phyloP scores from a whole-genome alignment of 2,888 invertebrate species.

The Philhelius pedissequus region DNA sequence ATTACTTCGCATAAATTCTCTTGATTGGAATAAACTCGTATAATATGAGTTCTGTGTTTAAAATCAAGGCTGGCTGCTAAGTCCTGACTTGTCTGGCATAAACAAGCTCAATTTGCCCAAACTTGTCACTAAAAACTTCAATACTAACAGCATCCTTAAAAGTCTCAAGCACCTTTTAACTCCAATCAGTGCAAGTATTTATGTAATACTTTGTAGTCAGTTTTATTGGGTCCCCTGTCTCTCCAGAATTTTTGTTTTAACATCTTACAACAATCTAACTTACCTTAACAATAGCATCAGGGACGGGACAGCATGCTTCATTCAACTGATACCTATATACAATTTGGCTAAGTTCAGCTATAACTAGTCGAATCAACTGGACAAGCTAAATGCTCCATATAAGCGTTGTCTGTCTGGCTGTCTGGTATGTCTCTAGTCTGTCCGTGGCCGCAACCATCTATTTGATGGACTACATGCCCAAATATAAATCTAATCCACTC shows the following conservation, averaged over 20 bases:
- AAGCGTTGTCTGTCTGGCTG: conserved; percentile 40
- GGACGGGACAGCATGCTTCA: background rate
- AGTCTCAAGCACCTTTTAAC: conserved; percentile 12
- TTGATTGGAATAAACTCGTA: no score
- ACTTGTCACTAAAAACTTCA: background rate
- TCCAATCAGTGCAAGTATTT: conserved; percentile 34
- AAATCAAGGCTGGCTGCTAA: no score
- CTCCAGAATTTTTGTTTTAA: conserved; percentile 10
- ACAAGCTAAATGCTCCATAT: conserved; percentile 51
- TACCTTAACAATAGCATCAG: conserved; percentile 23
- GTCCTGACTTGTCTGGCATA: no score
- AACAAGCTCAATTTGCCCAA: conserved; percentile 19
- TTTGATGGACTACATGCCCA: conserved; percentile 67
- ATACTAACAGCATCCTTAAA: background rate
- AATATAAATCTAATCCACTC: conserved; percentile 65
- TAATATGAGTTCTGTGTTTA: no score
- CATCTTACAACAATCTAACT: conserved; percentile 14
- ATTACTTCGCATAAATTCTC: no score
- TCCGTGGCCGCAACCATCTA: conserved; percentile 55
- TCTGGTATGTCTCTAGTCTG: conserved; percentile 22
- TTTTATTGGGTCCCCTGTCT: conserved; percentile 27
- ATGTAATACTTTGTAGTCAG: conserved; percentile 38
- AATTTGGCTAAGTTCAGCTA: conserved; percentile 29
- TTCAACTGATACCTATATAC: background rate
- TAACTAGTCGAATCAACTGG: conserved; percentile 24